A percentile compares a stretch with the other conserved stretches of the same genome.
phyloP scores from a whole-genome alignment of 1,140 invertebrate genomes.

The Drosophila pseudoobscura region DNA sequence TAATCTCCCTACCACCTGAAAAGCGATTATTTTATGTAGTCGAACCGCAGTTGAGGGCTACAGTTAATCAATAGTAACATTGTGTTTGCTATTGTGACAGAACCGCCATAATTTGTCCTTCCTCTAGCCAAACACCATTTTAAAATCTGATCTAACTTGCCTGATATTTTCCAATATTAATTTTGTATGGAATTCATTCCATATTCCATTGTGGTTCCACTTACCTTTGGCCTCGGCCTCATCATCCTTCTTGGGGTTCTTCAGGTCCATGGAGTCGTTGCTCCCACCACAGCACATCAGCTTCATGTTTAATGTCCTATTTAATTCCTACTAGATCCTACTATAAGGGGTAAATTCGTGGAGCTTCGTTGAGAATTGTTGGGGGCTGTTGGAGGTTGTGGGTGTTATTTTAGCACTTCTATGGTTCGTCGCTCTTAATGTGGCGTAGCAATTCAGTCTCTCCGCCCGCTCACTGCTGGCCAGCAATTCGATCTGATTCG shows the following conservation, averaged over 20 bases:
- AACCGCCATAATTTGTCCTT: no score
- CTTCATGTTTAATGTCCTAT: constrained; percentile 29
- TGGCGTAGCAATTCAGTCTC: constrained; percentile 43
- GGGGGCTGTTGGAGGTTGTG: not conserved
- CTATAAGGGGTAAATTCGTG: not conserved
- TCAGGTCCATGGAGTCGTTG: constrained; percentile 42
- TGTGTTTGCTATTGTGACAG: no score
- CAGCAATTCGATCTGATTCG: constrained; percentile 15
- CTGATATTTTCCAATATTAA: no score
- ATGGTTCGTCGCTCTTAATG: constrained; percentile 47
- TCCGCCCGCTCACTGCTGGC: constrained; percentile 10
- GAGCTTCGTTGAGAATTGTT: not conserved
- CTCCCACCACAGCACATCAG: constrained; percentile 32
- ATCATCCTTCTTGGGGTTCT: constrained; percentile 36
- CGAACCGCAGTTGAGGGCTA: constrained; percentile 19
- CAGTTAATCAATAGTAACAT: no score
- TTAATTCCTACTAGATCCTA: not conserved
- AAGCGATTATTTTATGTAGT: constrained; percentile 27
- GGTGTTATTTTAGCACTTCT: constrained; percentile 20
- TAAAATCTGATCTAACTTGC: no score
- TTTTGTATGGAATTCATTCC: no score
- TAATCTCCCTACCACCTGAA: constrained; percentile 28
- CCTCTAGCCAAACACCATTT: no score
- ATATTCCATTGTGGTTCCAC: constrained; percentile 5
- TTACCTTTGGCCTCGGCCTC: constrained; percentile 46